Evolutionary conservation across 2,113 vertebrate species (phyloP).

Genomic region (Polypterus bichir): DNA sequence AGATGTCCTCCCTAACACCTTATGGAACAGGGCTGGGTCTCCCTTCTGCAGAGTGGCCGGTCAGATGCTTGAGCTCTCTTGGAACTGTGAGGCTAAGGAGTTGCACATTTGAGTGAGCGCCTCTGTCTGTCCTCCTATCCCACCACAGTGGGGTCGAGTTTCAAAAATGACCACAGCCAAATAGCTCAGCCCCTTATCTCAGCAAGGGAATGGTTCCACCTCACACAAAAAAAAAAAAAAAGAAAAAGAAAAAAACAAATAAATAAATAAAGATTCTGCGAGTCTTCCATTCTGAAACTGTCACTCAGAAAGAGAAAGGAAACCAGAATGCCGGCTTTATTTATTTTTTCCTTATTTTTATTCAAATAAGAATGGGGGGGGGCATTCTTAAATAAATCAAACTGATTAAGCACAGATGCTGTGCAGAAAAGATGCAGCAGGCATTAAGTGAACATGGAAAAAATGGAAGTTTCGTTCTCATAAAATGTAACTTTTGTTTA

Average conservation of each 20-base stretch:
- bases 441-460: not conserved
- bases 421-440: not conserved
- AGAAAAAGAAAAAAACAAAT: too few relatives aligned
- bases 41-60: too few relatives aligned
- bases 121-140: slow-evolving; percentile 26
- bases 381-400: not conserved
- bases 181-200: slow-evolving; percentile 48
- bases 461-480: not conserved
- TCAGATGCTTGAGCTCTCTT: not conserved
- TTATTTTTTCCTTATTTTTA: too few relatives aligned
- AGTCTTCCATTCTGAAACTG: not conserved
- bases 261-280: not conserved
- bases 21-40: too few relatives aligned
- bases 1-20: too few relatives aligned
- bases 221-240: not conserved
- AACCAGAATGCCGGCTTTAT: not conserved
- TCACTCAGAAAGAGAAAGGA: not conserved
- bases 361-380: not conserved
- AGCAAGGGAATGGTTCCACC: slow-evolving; percentile 16
- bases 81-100: slow-evolving; percentile 2
- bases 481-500: not conserved
- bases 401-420: not conserved
- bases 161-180: slow-evolving; percentile 41
- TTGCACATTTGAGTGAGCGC: slow-evolving; percentile 12
- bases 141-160: slow-evolving; percentile 32